Percentiles rank a stretch among this genome's conserved stretches.
Evolutionary conservation across 37 sponge, comb jelly and placozoan species (phyloP).

Genomic region (Diacarnus erythraeanus): DNA sequence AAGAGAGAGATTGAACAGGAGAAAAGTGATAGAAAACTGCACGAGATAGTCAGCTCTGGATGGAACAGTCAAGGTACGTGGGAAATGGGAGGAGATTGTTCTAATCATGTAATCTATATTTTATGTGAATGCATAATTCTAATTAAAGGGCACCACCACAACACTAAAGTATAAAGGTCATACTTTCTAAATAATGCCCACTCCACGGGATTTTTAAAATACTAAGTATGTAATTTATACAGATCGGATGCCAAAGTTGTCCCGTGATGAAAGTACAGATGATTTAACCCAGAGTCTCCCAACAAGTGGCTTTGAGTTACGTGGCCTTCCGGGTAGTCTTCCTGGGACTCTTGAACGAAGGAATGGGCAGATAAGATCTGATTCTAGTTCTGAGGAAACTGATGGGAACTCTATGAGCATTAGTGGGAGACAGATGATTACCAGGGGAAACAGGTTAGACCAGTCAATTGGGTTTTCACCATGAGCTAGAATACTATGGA

Average conservation of each 20-base stretch:
- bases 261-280: background rate
- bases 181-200: too few relatives aligned
- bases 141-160: too few relatives aligned
- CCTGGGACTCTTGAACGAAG: conserved; percentile 3
- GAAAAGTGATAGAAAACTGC: conserved; percentile 5
- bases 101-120: too few relatives aligned
- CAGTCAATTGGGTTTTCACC: background rate
- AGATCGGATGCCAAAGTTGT: background rate
- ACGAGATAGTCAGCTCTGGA: conserved; percentile 6
- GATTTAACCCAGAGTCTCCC: conserved; percentile 5
- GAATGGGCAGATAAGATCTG: background rate
- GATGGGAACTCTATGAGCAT: background rate
- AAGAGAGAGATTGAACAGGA: conserved; percentile 1
- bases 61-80: conserved; percentile 20
- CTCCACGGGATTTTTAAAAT: too few relatives aligned
- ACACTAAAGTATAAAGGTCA: too few relatives aligned
- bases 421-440: background rate
- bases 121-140: too few relatives aligned
- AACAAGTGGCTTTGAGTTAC: background rate
- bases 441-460: conserved; percentile 5
- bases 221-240: too few relatives aligned
- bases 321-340: background rate
- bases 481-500: too few relatives aligned
- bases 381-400: background rate
- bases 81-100: too few relatives aligned